Percentiles rank a stretch among this genome's conserved stretches.
Evolutionary conservation across 2,113 vertebrate species (phyloP).

Genomic region (Myotis davidii): DNA sequence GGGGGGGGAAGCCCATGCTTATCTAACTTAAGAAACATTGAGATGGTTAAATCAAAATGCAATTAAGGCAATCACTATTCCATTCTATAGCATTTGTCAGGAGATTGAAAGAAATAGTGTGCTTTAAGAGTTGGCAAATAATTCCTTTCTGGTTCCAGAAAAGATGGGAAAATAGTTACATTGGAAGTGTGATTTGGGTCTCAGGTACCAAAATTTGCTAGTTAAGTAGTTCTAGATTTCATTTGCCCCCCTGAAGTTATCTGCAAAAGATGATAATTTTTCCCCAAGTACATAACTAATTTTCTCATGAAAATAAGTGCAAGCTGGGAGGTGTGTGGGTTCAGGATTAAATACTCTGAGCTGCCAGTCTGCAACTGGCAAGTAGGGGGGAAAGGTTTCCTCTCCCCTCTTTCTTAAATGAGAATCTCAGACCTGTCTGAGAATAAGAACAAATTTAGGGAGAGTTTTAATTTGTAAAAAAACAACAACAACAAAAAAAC

Average conservation of each 20-base stretch:
- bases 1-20: not conserved
- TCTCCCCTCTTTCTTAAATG: not conserved
- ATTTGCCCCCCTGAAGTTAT: not conserved
- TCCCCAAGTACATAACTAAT: not conserved
- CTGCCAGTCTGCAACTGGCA: not conserved
- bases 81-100: not conserved
- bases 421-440: not conserved
- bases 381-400: not conserved
- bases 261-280: not conserved
- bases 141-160: not conserved
- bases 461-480: not conserved
- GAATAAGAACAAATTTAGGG: not conserved
- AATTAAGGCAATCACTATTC: not conserved
- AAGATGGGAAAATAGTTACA: not conserved
- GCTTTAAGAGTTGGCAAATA: not conserved
- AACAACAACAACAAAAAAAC: not conserved
- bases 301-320: slow-evolving; percentile 1
- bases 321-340: no score
- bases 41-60: slow-evolving; percentile 5
- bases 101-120: not conserved
- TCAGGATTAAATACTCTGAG: not conserved
- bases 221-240: not conserved
- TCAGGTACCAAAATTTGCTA: not conserved
- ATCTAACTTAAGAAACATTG: slow-evolving; percentile 22
- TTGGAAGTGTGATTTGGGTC: not conserved